A percentile compares a stretch with the other conserved stretches of the same genome.
These are phyloP conservation scores for Oreochromis grahami DNA, from an alignment of 2,797 vertebrate genomes.

Conservation along the genomic window DNA sequence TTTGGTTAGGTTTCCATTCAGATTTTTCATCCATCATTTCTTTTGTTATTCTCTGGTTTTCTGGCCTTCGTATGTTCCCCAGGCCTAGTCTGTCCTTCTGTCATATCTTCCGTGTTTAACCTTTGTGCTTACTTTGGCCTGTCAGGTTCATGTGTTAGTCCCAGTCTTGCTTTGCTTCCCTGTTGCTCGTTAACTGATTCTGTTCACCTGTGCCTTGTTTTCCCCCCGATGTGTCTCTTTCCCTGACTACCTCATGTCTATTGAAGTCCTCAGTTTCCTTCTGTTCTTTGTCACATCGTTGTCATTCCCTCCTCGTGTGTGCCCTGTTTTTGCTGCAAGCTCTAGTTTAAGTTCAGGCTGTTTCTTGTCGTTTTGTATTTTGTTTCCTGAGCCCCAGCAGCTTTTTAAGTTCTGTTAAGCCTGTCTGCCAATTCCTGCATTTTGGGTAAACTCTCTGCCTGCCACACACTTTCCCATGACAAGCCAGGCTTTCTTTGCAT, in stretches of 20 bases:
- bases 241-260: not conserved
- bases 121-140: not conserved
- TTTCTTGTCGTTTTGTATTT: not conserved
- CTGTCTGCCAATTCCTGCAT: not conserved
- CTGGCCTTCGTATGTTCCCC: not conserved
- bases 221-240: not conserved
- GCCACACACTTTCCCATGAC: not conserved
- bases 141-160: not conserved
- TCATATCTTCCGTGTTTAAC: not conserved
- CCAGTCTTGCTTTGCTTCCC: not conserved
- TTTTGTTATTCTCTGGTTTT: not conserved
- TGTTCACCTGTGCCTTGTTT: not conserved
- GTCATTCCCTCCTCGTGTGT: not conserved
- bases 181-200: not conserved
- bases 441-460: not conserved
- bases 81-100: not conserved
- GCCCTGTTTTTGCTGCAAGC: not conserved
- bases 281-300: not conserved
- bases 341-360: not conserved
- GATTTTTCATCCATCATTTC: not conserved
- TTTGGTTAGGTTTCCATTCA: not conserved
- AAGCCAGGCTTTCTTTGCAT: not conserved
- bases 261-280: not conserved
- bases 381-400: not conserved
- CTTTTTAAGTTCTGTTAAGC: not conserved